Evolutionary conservation across 1,140 invertebrate species (phyloP), one percentile per base, ranked within the genome.

Genomic region (Sinonovacula constricta): DNA sequence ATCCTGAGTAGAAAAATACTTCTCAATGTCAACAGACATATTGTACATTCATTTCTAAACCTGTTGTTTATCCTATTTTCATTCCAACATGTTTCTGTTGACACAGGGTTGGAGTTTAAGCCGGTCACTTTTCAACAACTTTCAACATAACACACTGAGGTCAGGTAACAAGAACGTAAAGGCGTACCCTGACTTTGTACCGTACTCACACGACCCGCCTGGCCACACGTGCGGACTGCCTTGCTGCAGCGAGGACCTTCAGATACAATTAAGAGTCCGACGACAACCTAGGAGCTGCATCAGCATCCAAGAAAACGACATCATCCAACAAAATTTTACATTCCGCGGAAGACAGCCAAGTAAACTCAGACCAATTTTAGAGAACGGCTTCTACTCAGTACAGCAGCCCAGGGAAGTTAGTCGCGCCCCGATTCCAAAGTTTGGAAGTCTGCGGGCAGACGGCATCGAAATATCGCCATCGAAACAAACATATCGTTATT

Each of bases 201-300:
- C 79, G 5, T 88, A 85, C 60, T 75, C 83, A n/a, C 87, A 87
- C 56, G 79, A 84, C 57, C 87, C 87, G 12, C 86, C 87, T 2
- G 87, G 87, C 7, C 86, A 88, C 68, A 88, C 85, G 5, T 87
- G 87, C 72, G 84, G 87, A 7, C 77, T 88, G 22, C 87, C 87
- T n/a, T 88, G 87, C 70, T 88, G 87, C 57, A 82, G 79, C 49
- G 80, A 84, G 36, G 83, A 88, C 75, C 77, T 83, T 12, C 80
- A 83, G 24, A 62, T 84, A 10, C 75, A 82, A 18, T 24, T 83
- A 0, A 66, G 70, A 33, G 34, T 59, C 10, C 59, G 39, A 15
- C 69, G 68, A 14, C 57, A 66, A 33, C 66, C 71, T n/a, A 62
- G 79, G 22, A 67, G 84, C 15, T 87, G 86, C 75, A 85, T 85